These are phyloP conservation scores for Wiebesia pumilae DNA, from an alignment of 1,140 invertebrate species.

Conservation along the genomic window DNA sequence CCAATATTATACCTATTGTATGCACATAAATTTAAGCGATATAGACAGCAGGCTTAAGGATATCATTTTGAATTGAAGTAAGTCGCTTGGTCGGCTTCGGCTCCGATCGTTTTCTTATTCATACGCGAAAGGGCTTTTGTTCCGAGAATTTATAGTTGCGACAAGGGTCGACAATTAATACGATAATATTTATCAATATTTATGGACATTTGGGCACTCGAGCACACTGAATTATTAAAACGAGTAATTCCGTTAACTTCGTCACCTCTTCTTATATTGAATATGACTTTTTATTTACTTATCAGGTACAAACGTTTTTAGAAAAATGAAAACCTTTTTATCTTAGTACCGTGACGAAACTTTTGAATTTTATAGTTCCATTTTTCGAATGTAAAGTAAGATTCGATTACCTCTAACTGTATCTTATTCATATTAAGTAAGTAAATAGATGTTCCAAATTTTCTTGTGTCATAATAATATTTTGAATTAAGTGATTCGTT, in stretches of 20 bases:
- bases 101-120: neutral
- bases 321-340: neutral
- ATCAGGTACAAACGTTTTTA: neutral
- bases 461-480: too few relatives aligned
- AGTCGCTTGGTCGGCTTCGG: neutral
- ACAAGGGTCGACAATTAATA: constrained; percentile 22
- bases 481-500: too few relatives aligned
- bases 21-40: constrained; percentile 16
- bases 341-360: neutral
- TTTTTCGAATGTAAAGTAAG: too few relatives aligned
- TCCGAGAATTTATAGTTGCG: constrained; percentile 8
- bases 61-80: constrained; percentile 16
- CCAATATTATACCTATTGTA: constrained; percentile 15
- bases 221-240: neutral
- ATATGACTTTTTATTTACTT: constrained; percentile 27
- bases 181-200: constrained; percentile 36
- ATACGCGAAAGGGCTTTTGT: neutral
- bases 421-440: too few relatives aligned
- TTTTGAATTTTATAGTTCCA: too few relatives aligned
- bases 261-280: neutral
- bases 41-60: neutral
- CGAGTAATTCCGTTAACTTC: constrained; percentile 13
- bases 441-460: too few relatives aligned
- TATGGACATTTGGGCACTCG: neutral
- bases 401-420: too few relatives aligned